Evolutionary conservation across 1,140 invertebrate species (phyloP), one percentile per base, ranked within the genome.

Genomic region (Nasonia longicornis): DNA sequence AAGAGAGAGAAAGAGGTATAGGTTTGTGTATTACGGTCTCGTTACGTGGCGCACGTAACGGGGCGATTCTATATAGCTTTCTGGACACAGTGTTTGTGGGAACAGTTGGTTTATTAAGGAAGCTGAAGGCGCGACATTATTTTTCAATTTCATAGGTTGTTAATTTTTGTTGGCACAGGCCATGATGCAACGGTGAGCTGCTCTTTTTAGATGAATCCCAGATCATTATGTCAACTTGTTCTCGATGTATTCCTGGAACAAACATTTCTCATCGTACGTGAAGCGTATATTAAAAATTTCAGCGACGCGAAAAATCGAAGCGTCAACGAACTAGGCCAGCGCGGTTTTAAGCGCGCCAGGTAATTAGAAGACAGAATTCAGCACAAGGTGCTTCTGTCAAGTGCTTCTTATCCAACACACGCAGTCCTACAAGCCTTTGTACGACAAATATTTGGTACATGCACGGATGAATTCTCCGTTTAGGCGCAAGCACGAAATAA

Each of bases 331-430:
- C 12, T 79, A 48, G 78, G 78, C 16, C 70, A 48, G 1, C 26
- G 8, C 3, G 11, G 52, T 63, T 72, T 72, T 14, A 67, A 22
- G 67, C 26, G 48, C 67, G 45, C 70, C 42, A 11, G 11, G 48
- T 79, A 72, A 79, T 73, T 79, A 73, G 42, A 67, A 73, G 58
- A 58, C 58, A 16, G 11, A 63, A 79, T 72, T 58, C 70, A 71
- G 66, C 16, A 71, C 67, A 58, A 78, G 67, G 67, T 71, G 22
- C 45, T 79, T 63, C 12, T 45, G 26, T 10, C 29, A 12, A 70
- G 16, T 78, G 8, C 16, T 26, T 76, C 58, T 70, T 20, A 3
- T 48, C 14, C 45, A 48, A 11, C 2, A 7, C 45, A 16, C 2
- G 45, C 45, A 11, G 14, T 11, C 14, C 14, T 48, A 11, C 6